phyloP scores from a whole-genome alignment of 2,888 invertebrate genomes.

The Eupithecia subumbrata region DNA sequence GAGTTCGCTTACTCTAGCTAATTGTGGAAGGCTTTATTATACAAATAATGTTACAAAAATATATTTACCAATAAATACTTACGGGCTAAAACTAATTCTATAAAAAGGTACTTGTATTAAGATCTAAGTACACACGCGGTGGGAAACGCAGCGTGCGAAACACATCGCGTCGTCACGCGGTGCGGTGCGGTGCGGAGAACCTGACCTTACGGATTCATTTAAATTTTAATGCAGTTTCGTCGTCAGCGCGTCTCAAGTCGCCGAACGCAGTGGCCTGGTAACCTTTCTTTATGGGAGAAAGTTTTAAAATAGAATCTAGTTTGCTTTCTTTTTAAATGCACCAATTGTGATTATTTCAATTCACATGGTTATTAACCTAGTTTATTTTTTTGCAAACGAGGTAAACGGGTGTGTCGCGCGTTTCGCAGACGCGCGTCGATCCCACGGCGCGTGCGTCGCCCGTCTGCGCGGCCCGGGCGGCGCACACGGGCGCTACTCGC shows the following conservation, averaged over 20 bases:
- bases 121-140: slow-evolving; percentile 64
- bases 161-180: slow-evolving; percentile 43
- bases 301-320: slow-evolving; percentile 44
- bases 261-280: slow-evolving; percentile 43
- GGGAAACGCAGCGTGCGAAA: slow-evolving; percentile 73
- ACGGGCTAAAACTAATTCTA: slow-evolving; percentile 64
- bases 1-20: slow-evolving; percentile 46
- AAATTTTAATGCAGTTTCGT: slow-evolving; percentile 29
- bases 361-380: slow-evolving; percentile 41
- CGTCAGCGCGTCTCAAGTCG: slow-evolving; percentile 35
- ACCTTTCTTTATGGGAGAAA: slow-evolving; percentile 46
- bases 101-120: slow-evolving; percentile 80
- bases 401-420: slow-evolving; percentile 47
- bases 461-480: slow-evolving; percentile 24
- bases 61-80: slow-evolving; percentile 81
- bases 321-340: slow-evolving; percentile 51
- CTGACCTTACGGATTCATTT: slow-evolving; percentile 37
- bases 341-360: slow-evolving; percentile 46
- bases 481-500: slow-evolving; percentile 23
- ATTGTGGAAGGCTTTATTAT: slow-evolving; percentile 67
- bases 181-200: slow-evolving; percentile 27
- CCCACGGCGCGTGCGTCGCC: slow-evolving; percentile 45
- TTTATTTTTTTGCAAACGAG: slow-evolving; percentile 37
- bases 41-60: slow-evolving; percentile 61
- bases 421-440: slow-evolving; percentile 65